A percentile compares a stretch with the other conserved stretches of the same genome.
Conservation (phyloP, 2,888 invertebrate species). For the Chymomyza amoena region DNA sequence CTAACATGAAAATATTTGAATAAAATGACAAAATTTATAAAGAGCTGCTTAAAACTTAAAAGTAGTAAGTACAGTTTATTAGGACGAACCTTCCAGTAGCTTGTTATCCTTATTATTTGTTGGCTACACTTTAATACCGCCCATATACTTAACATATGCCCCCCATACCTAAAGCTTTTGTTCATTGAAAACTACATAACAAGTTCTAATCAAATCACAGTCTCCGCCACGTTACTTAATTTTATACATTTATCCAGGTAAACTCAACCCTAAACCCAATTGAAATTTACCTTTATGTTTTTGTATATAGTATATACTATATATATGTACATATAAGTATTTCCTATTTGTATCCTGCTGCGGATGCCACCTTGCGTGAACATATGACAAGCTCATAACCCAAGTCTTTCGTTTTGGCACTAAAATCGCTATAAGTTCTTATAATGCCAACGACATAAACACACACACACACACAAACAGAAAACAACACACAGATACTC, state of each 20-base stretch:
- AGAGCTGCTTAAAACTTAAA: no score
- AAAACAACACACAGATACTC: no score
- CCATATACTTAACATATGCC: no score
- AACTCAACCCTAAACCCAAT: slow-evolving; percentile 23
- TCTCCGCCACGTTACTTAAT: not conserved
- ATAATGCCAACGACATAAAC: not conserved
- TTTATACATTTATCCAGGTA: not conserved
- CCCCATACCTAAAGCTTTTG: not conserved
- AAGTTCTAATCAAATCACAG: not conserved
- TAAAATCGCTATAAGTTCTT: slow-evolving; percentile 7
- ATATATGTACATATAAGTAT: not conserved
- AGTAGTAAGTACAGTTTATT: no score
- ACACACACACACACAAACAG: slow-evolving; percentile 3
- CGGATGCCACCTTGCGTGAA: slow-evolving; percentile 14
- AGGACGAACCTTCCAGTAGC: no score
- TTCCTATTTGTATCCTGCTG: slow-evolving; percentile 1
- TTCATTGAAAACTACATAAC: not conserved
- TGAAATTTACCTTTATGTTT: slow-evolving; percentile 55
- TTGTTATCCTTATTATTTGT: no score
- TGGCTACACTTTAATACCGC: no score
- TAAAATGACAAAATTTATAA: no score
- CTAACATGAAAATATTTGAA: no score
- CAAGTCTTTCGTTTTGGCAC: slow-evolving; percentile 25
- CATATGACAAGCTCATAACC: slow-evolving; percentile 28
- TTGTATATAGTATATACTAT: not conserved